Percentiles rank a stretch among this genome's conserved stretches.
Evolutionary conservation across 2,113 vertebrate genomes (phyloP).

Genomic region (Sterrhoptilus dennistouni): DNA sequence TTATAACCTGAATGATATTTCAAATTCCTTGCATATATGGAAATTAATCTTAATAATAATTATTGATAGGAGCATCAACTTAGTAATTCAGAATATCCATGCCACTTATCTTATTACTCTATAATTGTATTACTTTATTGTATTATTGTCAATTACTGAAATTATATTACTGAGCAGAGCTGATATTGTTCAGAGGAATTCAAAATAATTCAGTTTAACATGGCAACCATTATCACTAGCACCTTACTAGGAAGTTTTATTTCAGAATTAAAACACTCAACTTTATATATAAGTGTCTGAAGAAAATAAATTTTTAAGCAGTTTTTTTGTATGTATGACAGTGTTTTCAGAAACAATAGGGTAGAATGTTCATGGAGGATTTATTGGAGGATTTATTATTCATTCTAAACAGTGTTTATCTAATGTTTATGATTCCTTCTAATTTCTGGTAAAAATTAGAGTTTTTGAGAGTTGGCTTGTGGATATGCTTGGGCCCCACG

Average conservation of each 20-base stretch:
- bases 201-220: not conserved
- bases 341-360: not conserved
- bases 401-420: not conserved
- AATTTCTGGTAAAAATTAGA: not conserved
- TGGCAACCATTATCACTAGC: not conserved
- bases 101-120: not conserved
- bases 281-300: not conserved
- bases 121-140: not conserved
- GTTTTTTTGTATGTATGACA: not conserved
- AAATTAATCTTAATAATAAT: not conserved
- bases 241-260: not conserved
- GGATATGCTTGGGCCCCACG: not conserved
- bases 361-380: not conserved
- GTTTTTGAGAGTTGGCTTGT: not conserved
- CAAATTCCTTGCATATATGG: not conserved
- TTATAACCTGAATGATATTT: not conserved
- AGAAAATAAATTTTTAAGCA: not conserved
- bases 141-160: constrained; percentile 8
- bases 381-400: not conserved
- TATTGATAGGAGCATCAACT: not conserved
- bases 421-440: not conserved
- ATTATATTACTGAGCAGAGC: not conserved
- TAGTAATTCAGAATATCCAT: not conserved
- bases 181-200: not conserved
- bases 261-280: not conserved